Percentiles rank a stretch among this genome's conserved stretches.
Conservation (phyloP, 2,113 vertebrate species). For the Dasypus novemcinctus region DNA sequence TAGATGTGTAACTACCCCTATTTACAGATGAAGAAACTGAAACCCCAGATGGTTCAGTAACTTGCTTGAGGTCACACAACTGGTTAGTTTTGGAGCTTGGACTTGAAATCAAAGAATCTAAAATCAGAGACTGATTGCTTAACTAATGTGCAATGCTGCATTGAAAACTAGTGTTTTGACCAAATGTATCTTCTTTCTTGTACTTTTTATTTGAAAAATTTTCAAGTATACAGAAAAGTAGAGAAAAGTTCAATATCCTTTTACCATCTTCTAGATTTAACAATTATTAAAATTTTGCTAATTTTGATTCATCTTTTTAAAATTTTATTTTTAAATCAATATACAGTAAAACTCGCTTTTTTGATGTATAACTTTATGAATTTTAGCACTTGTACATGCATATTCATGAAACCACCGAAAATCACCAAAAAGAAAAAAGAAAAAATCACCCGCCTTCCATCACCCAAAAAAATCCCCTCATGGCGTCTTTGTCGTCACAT, state of each 20-base stretch:
- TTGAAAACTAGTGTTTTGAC: background rate
- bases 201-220: background rate
- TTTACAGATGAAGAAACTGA: background rate
- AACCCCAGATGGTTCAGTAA: background rate
- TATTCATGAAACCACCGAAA: background rate
- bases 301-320: background rate
- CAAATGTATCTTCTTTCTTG: background rate
- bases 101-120: background rate
- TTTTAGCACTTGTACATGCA: background rate
- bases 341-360: background rate
- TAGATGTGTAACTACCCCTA: too few relatives aligned
- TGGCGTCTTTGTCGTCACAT: background rate
- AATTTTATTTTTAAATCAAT: background rate
- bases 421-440: background rate
- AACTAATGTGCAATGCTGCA: background rate
- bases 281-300: background rate
- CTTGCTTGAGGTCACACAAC: background rate
- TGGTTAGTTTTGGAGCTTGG: background rate
- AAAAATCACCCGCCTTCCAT: background rate
- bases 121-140: background rate
- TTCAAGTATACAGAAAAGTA: background rate
- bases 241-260: background rate
- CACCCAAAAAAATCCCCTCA: background rate
- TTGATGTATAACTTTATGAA: background rate
- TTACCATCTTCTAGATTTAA: background rate